Conservation (phyloP, 2,113 vertebrate genomes). For the Pelvicachromis taeniatus region DNA sequence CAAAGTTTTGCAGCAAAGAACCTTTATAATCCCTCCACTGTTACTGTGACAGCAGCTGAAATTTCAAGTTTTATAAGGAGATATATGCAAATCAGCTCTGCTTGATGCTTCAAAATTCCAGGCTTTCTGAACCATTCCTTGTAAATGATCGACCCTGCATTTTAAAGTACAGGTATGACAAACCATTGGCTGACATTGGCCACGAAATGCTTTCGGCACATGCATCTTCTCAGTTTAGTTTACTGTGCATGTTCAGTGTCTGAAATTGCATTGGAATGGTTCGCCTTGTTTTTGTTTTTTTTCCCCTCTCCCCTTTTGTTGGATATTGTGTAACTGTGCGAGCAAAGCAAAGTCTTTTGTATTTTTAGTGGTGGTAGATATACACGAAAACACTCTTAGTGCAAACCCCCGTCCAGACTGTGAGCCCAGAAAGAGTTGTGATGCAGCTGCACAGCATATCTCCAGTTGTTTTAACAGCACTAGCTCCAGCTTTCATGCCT, state of each 20-base stretch:
- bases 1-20: not conserved
- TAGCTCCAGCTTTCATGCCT: not conserved
- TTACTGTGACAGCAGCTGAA: not conserved
- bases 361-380: not conserved
- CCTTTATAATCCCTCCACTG: not conserved
- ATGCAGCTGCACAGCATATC: not conserved
- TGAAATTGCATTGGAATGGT: fast-evolving
- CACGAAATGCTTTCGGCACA: not conserved
- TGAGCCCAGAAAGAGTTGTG: not conserved
- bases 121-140: not conserved
- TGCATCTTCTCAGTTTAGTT: not conserved
- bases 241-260: not conserved
- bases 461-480: not conserved
- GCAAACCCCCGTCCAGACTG: not conserved
- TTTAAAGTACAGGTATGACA: not conserved
- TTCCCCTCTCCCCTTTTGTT: not conserved
- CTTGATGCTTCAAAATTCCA: not conserved
- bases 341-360: not conserved
- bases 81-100: not conserved
- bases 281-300: not conserved
- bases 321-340: not conserved
- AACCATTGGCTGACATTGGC: not conserved
- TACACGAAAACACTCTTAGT: not conserved
- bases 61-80: not conserved
- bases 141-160: not conserved